These are phyloP conservation scores for Micrasema longulum DNA, from an alignment of 1,140 invertebrate species.

Conservation along the genomic window DNA sequence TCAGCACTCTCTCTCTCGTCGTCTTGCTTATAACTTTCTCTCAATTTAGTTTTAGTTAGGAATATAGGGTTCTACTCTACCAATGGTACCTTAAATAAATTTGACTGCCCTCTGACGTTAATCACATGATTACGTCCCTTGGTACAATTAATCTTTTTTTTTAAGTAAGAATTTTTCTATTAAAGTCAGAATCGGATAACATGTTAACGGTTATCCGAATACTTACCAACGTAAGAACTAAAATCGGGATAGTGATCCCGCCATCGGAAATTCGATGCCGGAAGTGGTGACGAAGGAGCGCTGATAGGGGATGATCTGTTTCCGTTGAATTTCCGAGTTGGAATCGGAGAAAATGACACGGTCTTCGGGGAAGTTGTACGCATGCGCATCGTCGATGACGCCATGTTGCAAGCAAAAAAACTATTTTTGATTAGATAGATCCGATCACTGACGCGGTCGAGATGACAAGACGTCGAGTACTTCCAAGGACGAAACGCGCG, in stretches of 20 bases:
- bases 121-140: no score
- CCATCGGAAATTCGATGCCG: conserved; percentile 58
- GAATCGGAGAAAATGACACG: conserved; percentile 66
- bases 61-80: no score
- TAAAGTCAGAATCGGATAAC: no score
- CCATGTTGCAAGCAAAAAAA: conserved; percentile 59
- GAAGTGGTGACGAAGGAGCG: conserved; percentile 43
- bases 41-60: no score
- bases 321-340: conserved; percentile 65
- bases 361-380: conserved; percentile 68
- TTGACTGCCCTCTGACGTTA: no score
- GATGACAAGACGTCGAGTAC: conserved; percentile 6
- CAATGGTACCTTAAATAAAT: no score
- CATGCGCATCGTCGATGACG: conserved; percentile 63
- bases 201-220: no score
- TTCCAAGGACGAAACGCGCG: conserved; percentile 31
- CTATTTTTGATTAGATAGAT: conserved; percentile 29
- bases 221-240: conserved; percentile 66
- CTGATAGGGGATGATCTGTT: conserved; percentile 58
- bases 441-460: conserved; percentile 33
- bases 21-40: no score
- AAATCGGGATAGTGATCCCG: conserved; percentile 65
- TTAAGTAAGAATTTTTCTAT: no score
- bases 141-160: no score
- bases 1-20: no score